These are phyloP conservation scores for Stichodactyla mertensii DNA, from an alignment of 64 coral and sea anemone species.

Conservation along the genomic window DNA sequence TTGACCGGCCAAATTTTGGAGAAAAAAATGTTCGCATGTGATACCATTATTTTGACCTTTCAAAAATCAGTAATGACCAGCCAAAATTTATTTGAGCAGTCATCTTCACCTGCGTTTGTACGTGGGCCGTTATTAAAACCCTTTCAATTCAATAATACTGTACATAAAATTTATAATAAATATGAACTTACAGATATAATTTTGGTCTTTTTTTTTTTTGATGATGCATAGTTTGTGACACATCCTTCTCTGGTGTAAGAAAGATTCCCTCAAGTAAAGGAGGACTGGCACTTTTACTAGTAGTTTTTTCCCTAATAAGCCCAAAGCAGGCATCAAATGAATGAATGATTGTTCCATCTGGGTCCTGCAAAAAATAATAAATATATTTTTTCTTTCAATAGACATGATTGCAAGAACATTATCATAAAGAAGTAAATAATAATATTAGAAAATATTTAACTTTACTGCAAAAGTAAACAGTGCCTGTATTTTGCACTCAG, in stretches of 20 bases:
- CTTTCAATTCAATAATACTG: neutral
- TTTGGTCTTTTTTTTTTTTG: slow-evolving; percentile 2
- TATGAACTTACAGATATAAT: slow-evolving; percentile 1
- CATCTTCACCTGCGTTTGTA: no score
- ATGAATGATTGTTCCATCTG: slow-evolving; percentile 12
- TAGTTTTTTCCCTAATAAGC: neutral
- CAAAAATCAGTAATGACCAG: no score
- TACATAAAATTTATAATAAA: neutral
- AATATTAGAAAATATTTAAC: no score
- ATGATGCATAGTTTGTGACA: slow-evolving; percentile 1
- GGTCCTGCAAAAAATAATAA: neutral
- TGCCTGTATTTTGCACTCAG: no score
- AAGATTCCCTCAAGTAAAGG: neutral
- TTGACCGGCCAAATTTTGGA: no score
- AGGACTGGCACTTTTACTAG: neutral
- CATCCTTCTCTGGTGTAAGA: slow-evolving; percentile 1
- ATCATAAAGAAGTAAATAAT: no score
- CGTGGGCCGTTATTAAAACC: neutral
- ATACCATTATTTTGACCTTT: no score
- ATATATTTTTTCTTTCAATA: no score
- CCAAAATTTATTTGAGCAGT: no score
- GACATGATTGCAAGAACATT: no score
- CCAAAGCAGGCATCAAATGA: slow-evolving; percentile 15
- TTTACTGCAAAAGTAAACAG: no score
- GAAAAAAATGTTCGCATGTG: no score